Evolutionary conservation across 2,113 vertebrate species (phyloP), one percentile per base, ranked within the genome.

Genomic region (Tragulus kanchil): DNA sequence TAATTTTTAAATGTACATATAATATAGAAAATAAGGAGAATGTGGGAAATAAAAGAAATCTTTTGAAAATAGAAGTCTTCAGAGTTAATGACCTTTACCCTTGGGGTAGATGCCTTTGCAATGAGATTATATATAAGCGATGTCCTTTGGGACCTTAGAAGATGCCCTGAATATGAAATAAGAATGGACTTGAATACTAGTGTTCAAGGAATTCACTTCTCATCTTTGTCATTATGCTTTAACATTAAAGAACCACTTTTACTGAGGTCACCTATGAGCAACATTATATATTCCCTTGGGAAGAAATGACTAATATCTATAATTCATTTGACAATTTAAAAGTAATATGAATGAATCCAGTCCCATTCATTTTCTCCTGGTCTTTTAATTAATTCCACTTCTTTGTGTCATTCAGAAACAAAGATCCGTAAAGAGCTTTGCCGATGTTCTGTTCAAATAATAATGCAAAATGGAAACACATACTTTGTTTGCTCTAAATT

Each of bases 351-450:
- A 28, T 50, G 83, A 91, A 64, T 26, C 14, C 45, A 89, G 50
- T 25, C 36, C 23, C 19, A 84, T 50, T 87, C 36, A 71, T 87
- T 94, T 93, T 45, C 89, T 62, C 54, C 58, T 69, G 52, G 6
- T n/a, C 26, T 95, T 96, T 69, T 86, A 87, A 85, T 92, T 77
- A 90, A 95, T 93, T 90, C 19, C 0, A 82, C 75, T 90, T 96
- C 56, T 85, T 86, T 17, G 23, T 86, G 14, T 42, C 94, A 25
- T 85, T 96, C 45, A 94, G 36, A 78, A 89, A 92, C 64, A 92
- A 58, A 85, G 67, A 61, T 86, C 58, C 42, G 31, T 19, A 71
- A 64, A 58, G 93, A 88, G 28, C 1, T n/a, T 93, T 79, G 31
- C 48, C 36, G 54, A 17, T 15, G 54, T 93, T 77, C 59, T 94